phyloP scores from a whole-genome alignment of 2,888 invertebrate genomes.

The Drosophila borborema region DNA sequence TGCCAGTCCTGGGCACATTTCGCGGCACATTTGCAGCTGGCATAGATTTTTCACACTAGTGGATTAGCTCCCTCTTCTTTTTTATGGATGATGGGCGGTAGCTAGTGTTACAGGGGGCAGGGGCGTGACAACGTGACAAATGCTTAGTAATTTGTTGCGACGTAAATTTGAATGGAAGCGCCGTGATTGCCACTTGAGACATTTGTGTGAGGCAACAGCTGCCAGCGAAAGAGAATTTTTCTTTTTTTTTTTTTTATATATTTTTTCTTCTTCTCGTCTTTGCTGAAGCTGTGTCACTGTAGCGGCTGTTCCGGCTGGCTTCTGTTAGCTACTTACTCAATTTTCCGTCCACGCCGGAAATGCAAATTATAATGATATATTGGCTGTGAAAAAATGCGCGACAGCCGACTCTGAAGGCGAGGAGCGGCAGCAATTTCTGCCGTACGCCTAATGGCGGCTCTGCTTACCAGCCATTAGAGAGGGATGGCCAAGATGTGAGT shows the following conservation, averaged over 20 bases:
- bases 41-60: conserved; percentile 80
- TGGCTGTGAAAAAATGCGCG: conserved; percentile 77
- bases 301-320: conserved; percentile 35
- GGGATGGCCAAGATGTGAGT: conserved; percentile 7
- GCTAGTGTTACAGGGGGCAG: neutral
- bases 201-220: conserved; percentile 81
- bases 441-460: conserved; percentile 35
- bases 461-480: conserved; percentile 13
- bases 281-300: conserved; percentile 13
- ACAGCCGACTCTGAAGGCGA: conserved; percentile 53
- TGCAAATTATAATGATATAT: conserved; percentile 83
- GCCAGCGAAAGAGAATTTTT: conserved; percentile 65
- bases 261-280: conserved; percentile 4
- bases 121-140: conserved; percentile 80
- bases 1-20: conserved; percentile 57
- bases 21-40: conserved; percentile 72
- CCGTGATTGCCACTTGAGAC: conserved; percentile 84
- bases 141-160: conserved; percentile 83
- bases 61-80: conserved; percentile 37
- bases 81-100: neutral
- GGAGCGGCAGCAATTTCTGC: conserved; percentile 22
- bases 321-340: conserved; percentile 64
- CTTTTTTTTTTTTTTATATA: conserved; percentile 18
- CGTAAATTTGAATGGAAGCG: conserved; percentile 83
- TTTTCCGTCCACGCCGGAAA: conserved; percentile 75